Conservation (phyloP, 37 sponge, comb jelly and placozoan species). For the Theonella swinhoei region DNA sequence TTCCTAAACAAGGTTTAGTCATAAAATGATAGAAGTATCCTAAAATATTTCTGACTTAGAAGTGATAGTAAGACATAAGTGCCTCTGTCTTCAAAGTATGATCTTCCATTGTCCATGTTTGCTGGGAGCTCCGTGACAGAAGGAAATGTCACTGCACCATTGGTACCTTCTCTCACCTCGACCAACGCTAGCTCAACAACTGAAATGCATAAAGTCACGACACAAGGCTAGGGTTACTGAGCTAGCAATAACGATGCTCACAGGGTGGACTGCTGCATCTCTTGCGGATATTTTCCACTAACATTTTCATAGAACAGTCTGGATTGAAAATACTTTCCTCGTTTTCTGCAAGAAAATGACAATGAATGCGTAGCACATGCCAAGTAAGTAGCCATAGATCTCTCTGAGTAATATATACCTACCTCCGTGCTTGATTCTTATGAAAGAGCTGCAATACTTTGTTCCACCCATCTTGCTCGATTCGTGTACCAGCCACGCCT, state of each 20-base stretch:
- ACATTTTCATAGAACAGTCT: constrained; percentile 54
- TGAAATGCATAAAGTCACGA: background rate
- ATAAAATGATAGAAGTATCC: too few relatives aligned
- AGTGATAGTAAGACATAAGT: constrained; percentile 54
- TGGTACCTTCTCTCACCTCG: constrained; percentile 24
- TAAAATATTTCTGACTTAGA: too few relatives aligned
- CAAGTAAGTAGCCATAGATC: background rate
- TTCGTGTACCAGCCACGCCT: background rate
- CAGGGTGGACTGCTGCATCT: constrained; percentile 37
- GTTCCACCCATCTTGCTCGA: background rate
- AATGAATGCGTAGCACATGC: background rate
- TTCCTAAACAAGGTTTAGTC: background rate
- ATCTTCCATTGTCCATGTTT: constrained; percentile 47
- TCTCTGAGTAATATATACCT: constrained; percentile 2
- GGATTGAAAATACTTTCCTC: constrained; percentile 77
- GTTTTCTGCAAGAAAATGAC: constrained; percentile 10
- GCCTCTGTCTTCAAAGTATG: constrained; percentile 49
- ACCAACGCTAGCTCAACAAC: constrained; percentile 13
- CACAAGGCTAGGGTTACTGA: too few relatives aligned
- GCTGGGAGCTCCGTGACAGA: background rate
- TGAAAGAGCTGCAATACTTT: constrained; percentile 37
- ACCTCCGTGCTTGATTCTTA: constrained; percentile 74
- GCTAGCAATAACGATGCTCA: background rate
- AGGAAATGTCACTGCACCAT: constrained; percentile 26
- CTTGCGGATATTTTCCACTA: constrained; percentile 59